A percentile compares a stretch with the other conserved stretches of the same genome.
Evolutionary conservation across 2,113 vertebrate species (phyloP).

Genomic region (Dasyornis broadbenti): DNA sequence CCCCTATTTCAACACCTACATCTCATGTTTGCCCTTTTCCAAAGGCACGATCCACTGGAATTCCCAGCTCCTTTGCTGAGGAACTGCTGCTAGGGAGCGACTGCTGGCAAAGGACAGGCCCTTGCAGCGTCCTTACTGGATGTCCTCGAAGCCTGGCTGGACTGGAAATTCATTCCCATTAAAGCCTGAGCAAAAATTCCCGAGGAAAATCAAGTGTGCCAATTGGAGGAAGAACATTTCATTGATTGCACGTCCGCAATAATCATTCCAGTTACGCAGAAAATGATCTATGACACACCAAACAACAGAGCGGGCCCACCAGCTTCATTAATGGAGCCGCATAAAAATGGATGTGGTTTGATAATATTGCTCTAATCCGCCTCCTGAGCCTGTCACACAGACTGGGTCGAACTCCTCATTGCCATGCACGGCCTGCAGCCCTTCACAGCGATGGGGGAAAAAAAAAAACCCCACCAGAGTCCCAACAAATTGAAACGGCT

Average conservation of each 20-base stretch:
- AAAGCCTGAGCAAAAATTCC: background rate
- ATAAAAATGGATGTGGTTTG: background rate
- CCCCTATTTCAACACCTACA: background rate
- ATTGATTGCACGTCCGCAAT: background rate
- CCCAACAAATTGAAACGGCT: background rate
- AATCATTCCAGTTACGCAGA: background rate
- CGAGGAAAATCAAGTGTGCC: background rate
- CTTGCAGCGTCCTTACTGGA: background rate
- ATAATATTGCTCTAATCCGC: background rate
- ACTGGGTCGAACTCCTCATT: background rate
- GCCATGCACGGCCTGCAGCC: background rate
- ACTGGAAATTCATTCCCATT: background rate
- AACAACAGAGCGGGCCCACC: background rate
- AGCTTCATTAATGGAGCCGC: background rate
- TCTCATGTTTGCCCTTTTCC: background rate
- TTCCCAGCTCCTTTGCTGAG: background rate
- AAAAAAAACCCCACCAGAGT: background rate
- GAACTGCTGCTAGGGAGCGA: background rate
- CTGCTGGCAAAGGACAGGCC: background rate
- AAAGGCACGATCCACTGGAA: fast-evolving
- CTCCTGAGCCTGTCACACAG: background rate
- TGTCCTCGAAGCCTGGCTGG: background rate
- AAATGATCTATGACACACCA: background rate
- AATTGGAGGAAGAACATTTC: background rate
- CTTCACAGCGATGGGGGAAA: background rate